phyloP scores from a whole-genome alignment of 2,888 invertebrate genomes.

The Heliconius erato region DNA sequence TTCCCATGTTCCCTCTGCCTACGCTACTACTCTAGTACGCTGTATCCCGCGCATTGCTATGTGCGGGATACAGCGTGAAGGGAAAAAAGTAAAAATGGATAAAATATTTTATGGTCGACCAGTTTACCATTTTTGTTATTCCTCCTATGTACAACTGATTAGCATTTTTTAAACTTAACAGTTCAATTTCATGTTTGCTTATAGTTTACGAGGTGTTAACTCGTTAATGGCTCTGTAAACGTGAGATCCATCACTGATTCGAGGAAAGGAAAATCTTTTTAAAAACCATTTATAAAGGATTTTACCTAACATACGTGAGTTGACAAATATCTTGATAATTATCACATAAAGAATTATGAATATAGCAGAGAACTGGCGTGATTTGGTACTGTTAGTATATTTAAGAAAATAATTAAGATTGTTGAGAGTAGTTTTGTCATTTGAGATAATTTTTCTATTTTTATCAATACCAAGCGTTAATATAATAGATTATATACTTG shows the following conservation, averaged over 20 bases:
- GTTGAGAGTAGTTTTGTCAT: too few species aligned
- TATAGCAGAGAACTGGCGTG: not conserved
- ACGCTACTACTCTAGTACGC: too few species aligned
- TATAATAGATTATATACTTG: too few species aligned
- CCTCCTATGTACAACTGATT: not conserved
- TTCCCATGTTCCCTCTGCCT: too few species aligned
- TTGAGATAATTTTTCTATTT: too few species aligned
- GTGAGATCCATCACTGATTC: conserved; percentile 1
- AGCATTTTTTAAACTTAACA: conserved; percentile 3
- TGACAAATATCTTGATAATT: not conserved
- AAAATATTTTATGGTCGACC: not conserved
- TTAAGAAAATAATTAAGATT: too few species aligned
- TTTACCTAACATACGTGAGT: not conserved
- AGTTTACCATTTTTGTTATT: not conserved
- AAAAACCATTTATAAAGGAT: not conserved
- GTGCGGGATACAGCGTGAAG: too few species aligned
- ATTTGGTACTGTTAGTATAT: too few species aligned
- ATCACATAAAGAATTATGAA: not conserved
- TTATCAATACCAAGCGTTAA: too few species aligned
- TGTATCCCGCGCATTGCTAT: too few species aligned
- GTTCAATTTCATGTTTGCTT: conserved; percentile 9
- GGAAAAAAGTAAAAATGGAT: too few species aligned
- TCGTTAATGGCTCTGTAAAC: conserved; percentile 22
- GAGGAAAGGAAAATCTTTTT: not conserved
- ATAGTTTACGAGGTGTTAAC: conserved; percentile 28